A percentile compares a stretch with the other conserved stretches of the same genome.
These are phyloP conservation scores for Drosophila paramelanica DNA, from an alignment of 2,888 invertebrate genomes.

Conservation along the genomic window DNA sequence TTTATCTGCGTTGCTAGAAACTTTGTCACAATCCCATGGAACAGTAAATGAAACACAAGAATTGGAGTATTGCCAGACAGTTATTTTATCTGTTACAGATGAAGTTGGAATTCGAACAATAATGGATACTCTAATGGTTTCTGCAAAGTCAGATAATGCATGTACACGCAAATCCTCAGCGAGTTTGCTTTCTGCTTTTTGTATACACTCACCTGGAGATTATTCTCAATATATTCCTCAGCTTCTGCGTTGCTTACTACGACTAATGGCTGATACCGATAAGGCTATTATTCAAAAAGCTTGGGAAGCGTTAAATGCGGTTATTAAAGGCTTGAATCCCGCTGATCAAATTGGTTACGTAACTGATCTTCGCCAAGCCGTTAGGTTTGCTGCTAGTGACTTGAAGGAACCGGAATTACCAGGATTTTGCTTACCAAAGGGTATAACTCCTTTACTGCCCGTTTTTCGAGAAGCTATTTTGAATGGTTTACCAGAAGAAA, in stretches of 20 bases:
- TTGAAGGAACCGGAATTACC: constrained; percentile 92
- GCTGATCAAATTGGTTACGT: constrained; percentile 94
- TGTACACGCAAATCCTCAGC: constrained; percentile 92
- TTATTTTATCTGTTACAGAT: constrained; percentile 95
- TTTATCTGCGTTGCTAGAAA: constrained; percentile 93
- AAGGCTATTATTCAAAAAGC: constrained; percentile 92
- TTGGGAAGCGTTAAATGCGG: constrained; percentile 96
- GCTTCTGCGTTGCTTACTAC: constrained; percentile 93
- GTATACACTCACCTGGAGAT: constrained; percentile 94
- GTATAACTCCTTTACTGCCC: constrained; percentile 96
- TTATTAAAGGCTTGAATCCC: constrained; percentile 94
- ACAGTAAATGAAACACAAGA: constrained; percentile 89
- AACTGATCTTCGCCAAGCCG: constrained; percentile 95
- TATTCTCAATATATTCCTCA: constrained; percentile 95
- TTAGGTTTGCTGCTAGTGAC: constrained; percentile 95
- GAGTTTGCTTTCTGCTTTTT: constrained; percentile 94
- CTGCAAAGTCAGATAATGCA: constrained; percentile 88
- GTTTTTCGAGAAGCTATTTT: constrained; percentile 98
- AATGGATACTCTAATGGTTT: constrained; percentile 93
- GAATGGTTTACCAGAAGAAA: constrained; percentile 97
- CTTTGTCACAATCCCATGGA: constrained; percentile 90
- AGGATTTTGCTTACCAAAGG: constrained; percentile 97
- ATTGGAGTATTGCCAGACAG: constrained; percentile 95
- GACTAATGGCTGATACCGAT: constrained; percentile 93
- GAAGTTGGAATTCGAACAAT: constrained; percentile 94